A percentile compares a stretch with the other conserved stretches of the same genome.
Evolutionary conservation across 2,113 vertebrate species (phyloP).

Genomic region (Ciconia stormi): DNA sequence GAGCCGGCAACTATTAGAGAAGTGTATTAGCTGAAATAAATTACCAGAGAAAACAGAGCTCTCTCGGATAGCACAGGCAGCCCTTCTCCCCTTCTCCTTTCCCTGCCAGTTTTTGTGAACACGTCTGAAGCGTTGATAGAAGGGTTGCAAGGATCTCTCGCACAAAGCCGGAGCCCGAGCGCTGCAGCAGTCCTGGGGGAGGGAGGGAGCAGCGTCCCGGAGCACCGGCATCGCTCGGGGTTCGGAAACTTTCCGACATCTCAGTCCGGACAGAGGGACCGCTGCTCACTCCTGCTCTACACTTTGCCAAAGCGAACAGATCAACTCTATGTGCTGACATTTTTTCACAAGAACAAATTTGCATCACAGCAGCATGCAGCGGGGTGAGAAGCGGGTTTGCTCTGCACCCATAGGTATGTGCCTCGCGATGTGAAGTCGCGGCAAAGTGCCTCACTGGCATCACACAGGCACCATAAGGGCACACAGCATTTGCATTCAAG

Average conservation of each 20-base stretch:
- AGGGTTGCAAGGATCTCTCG: not conserved
- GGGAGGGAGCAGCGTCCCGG: not conserved
- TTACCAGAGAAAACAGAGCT: conserved; percentile 61
- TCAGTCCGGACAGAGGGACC: not conserved
- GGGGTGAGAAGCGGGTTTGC: conserved; percentile 13
- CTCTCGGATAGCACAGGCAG: not conserved
- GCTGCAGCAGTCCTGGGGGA: not conserved
- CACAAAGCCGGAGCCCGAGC: not conserved
- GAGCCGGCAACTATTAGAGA: conserved; percentile 55
- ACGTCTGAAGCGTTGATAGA: not conserved
- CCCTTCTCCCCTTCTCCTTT: conserved; percentile 13
- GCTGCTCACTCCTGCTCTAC: not conserved
- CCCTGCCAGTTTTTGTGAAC: not conserved
- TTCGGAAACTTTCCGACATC: not conserved
- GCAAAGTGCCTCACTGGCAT: not conserved
- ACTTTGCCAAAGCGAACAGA: not conserved
- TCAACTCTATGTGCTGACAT: not conserved
- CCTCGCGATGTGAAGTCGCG: not conserved
- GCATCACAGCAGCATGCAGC: not conserved
- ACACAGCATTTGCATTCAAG: not conserved
- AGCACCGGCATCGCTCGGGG: rapidly evolving
- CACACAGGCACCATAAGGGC: not conserved
- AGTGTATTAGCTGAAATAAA: conserved; percentile 66
- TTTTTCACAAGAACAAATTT: conserved; percentile 51
- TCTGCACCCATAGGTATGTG: conserved; percentile 20